Evolutionary conservation across 1,140 invertebrate species (phyloP).

Genomic region (Drosophila truncata): DNA sequence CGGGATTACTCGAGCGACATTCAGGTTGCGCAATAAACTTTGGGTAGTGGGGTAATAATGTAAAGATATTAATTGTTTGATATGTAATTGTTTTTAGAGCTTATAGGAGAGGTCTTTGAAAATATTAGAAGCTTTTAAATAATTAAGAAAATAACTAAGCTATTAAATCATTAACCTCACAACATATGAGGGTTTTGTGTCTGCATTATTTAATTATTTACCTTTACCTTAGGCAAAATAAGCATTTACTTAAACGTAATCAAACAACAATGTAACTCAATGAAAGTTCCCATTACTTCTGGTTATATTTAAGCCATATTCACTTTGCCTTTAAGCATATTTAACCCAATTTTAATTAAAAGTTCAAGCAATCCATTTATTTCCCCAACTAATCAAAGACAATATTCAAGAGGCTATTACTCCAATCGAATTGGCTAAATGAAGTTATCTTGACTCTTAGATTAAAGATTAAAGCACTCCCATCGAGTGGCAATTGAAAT

Average conservation of each 20-base stretch:
- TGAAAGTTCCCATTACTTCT: too few species aligned
- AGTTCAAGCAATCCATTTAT: neutral
- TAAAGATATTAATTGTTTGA: neutral
- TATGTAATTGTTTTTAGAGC: neutral
- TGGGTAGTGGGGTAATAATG: conserved; percentile 1
- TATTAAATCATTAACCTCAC: too few species aligned
- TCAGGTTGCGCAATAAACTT: conserved; percentile 28
- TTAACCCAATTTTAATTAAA: neutral
- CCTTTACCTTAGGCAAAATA: neutral
- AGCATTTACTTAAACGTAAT: neutral
- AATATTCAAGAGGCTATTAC: neutral
- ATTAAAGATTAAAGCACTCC: conserved; percentile 4
- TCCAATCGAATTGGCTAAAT: neutral
- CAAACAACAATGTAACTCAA: neutral
- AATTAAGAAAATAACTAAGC: too few species aligned
- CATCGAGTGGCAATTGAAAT: conserved; percentile 17
- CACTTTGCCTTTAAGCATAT: neutral
- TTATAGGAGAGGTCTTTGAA: neutral
- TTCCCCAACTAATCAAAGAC: neutral
- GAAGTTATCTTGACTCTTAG: neutral
- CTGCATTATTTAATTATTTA: too few species aligned
- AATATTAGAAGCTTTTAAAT: neutral
- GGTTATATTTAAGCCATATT: neutral
- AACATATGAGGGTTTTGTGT: too few species aligned
- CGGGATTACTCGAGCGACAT: conserved; percentile 12